Percentiles rank a stretch among this genome's conserved stretches.
These are phyloP conservation scores for Chelonia mydas DNA, from an alignment of 2,797 vertebrate genomes.

Conservation along the genomic window DNA sequence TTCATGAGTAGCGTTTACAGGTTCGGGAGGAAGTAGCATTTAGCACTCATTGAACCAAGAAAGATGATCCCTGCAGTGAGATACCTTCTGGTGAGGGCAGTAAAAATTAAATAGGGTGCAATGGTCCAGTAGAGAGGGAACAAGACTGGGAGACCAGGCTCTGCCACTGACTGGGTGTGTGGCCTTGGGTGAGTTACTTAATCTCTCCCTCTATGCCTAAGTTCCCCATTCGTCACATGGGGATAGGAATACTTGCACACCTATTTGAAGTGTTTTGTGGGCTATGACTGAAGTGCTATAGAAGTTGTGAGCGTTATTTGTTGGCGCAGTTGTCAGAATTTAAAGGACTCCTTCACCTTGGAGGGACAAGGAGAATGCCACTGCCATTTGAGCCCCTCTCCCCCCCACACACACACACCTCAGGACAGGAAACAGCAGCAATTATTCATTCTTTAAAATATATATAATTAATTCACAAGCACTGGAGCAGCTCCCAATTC, in stretches of 20 bases:
- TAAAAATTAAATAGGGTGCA: background rate
- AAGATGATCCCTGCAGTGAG: background rate
- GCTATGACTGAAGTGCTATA: background rate
- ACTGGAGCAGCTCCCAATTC: background rate
- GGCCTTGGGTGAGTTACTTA: background rate
- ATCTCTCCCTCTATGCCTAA: too few relatives aligned
- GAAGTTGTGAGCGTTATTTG: background rate
- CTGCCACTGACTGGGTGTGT: too few relatives aligned
- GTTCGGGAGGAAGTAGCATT: too few relatives aligned
- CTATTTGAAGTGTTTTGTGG: background rate
- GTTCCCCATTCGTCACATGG: too few relatives aligned
- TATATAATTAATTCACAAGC: background rate
- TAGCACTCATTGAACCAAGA: background rate
- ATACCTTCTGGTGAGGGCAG: background rate
- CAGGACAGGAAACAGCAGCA: background rate
- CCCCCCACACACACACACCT: too few relatives aligned
- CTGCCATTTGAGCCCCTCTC: background rate
- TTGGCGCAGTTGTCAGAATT: background rate
- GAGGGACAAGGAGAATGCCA: background rate
- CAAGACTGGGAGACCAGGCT: background rate
- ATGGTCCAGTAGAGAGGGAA: background rate
- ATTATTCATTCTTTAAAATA: background rate
- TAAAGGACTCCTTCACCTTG: background rate
- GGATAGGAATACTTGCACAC: background rate
- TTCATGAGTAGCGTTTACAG: background rate